Evolutionary conservation across 1,140 invertebrate genomes (phyloP).

Genomic region (Triops cancriformis): DNA sequence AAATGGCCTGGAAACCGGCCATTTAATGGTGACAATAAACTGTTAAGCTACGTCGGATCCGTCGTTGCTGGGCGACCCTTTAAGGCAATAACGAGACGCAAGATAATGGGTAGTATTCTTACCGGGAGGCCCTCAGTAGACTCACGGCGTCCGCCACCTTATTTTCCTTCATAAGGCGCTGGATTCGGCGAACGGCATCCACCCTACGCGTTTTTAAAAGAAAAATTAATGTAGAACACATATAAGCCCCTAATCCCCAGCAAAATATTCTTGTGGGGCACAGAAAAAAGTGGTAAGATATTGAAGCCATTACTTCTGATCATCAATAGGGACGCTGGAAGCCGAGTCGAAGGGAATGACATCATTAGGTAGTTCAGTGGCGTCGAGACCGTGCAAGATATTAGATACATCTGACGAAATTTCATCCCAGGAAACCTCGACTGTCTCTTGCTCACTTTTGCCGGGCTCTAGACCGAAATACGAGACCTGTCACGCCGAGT

Average conservation of each 20-base stretch:
- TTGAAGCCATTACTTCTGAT: conserved; percentile 64
- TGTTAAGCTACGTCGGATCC: neutral
- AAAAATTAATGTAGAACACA: conserved; percentile 26
- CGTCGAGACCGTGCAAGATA: conserved; percentile 54
- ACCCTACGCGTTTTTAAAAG: conserved; percentile 49
- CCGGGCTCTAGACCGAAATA: no score
- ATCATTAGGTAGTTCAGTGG: conserved; percentile 37
- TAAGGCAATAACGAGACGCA: conserved; percentile 13
- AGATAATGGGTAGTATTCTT: conserved; percentile 36
- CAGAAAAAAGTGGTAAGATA: neutral
- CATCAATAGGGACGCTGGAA: conserved; percentile 68
- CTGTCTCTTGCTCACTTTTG: conserved; percentile 30
- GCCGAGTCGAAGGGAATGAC: conserved; percentile 79
- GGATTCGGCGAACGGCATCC: conserved; percentile 78
- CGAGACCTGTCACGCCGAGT: no score
- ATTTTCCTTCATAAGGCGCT: conserved; percentile 58
- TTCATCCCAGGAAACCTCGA: conserved; percentile 63
- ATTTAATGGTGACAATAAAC: neutral
- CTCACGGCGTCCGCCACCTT: conserved; percentile 66
- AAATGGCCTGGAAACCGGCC: no score
- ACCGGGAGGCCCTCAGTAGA: conserved; percentile 75
- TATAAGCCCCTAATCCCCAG: neutral
- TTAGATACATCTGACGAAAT: conserved; percentile 57
- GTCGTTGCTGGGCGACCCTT: neutral
- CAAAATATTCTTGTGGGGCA: neutral